phyloP scores from a whole-genome alignment of 2,797 vertebrate species.

The Chromobotia macracanthus region DNA sequence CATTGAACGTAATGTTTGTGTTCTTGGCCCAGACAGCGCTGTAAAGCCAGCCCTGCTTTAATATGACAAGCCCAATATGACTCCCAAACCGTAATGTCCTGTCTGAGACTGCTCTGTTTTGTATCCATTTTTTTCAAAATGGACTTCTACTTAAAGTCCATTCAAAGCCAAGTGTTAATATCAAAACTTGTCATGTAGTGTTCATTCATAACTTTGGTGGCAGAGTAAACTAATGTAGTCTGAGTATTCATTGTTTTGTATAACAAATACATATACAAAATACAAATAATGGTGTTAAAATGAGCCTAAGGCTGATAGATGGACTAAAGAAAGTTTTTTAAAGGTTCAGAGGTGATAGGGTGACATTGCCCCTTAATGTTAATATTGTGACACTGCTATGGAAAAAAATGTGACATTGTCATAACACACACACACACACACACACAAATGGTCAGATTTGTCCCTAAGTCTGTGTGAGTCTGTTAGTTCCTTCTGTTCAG shows the following conservation, averaged over 20 bases:
- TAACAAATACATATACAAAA: background rate
- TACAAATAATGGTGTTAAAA: background rate
- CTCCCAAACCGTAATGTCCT: background rate
- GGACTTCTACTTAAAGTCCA: no score
- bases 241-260: constrained; percentile 10
- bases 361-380: background rate
- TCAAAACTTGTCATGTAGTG: no score
- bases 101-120: background rate
- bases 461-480: constrained; percentile 28
- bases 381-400: background rate
- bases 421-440: constrained; percentile 24
- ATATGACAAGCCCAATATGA: background rate
- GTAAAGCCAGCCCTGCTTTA: background rate
- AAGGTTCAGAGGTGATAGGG: background rate
- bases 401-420: constrained; percentile 44
- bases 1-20: background rate
- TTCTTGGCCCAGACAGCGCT: background rate
- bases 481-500: background rate
- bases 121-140: background rate
- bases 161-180: no score
- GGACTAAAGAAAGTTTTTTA: background rate
- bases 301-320: background rate
- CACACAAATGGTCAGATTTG: background rate
- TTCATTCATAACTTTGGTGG: no score
- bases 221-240: background rate